These are phyloP conservation scores for Channallabes apus DNA, from an alignment of 2,797 vertebrate genomes.

Conservation along the genomic window DNA sequence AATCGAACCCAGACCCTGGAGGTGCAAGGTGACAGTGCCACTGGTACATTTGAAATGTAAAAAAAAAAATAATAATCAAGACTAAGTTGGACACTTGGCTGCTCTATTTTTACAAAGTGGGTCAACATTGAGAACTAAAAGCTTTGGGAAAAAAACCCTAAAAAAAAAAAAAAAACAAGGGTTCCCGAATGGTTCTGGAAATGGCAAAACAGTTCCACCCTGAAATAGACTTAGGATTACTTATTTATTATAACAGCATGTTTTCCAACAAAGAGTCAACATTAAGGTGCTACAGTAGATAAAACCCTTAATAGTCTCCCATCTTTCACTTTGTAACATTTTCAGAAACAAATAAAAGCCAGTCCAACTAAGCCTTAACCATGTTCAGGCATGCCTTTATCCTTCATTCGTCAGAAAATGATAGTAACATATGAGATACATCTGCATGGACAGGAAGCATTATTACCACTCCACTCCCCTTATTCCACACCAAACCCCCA, in stretches of 20 bases:
- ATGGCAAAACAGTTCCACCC: not conserved
- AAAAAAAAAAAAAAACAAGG: not conserved
- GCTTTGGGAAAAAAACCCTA: too few relatives aligned
- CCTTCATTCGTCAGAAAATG: conserved; percentile 37
- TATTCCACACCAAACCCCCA: not conserved
- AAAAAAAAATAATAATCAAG: not conserved
- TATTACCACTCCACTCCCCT: conserved; percentile 16
- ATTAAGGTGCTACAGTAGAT: not conserved
- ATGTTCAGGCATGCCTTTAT: conserved; percentile 33
- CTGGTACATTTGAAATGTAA: not conserved
- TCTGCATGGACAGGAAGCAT: conserved; percentile 8
- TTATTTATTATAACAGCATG: too few relatives aligned
- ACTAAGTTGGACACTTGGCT: not conserved
- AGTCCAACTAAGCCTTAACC: not conserved
- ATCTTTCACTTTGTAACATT: not conserved
- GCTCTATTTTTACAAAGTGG: not conserved
- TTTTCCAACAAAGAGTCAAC: too few relatives aligned
- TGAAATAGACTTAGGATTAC: too few relatives aligned
- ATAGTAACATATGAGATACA: conserved; percentile 14
- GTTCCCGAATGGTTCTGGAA: not conserved
- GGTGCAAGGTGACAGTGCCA: too few relatives aligned
- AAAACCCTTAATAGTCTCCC: not conserved
- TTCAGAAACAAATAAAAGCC: not conserved
- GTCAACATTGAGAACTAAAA: not conserved
- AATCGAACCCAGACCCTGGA: too few relatives aligned